phyloP scores from a whole-genome alignment of 1,140 invertebrate genomes.

The Drosophila mayri region DNA sequence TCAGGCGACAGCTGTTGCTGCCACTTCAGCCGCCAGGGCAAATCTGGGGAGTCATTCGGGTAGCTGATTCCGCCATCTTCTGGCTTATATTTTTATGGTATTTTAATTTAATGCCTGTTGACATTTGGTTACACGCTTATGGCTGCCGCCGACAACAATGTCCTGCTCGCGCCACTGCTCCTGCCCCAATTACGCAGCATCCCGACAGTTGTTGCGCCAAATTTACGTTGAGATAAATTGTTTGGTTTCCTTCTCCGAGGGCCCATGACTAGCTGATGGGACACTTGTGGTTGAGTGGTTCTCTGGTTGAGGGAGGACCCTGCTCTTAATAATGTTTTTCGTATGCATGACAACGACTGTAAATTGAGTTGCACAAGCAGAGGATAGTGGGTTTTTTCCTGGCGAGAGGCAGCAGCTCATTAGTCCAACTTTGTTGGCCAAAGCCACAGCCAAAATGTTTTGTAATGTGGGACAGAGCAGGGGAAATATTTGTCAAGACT shows the following conservation, averaged over 20 bases:
- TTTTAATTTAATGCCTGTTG: slow-evolving; percentile 76
- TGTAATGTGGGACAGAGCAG: slow-evolving; percentile 10
- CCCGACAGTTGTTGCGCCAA: slow-evolving; percentile 59
- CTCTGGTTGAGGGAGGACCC: background rate
- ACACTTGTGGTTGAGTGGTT: slow-evolving; percentile 47
- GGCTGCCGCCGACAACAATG: slow-evolving; percentile 49
- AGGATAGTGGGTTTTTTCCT: slow-evolving; percentile 6
- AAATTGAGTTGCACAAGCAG: slow-evolving; percentile 44
- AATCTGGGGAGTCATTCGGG: slow-evolving; percentile 56
- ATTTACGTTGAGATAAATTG: slow-evolving; percentile 62
- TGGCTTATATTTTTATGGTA: slow-evolving; percentile 65
- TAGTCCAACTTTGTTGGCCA: slow-evolving; percentile 38
- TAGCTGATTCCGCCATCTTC: slow-evolving; percentile 49
- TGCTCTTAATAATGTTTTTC: slow-evolving; percentile 55
- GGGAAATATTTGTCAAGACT: slow-evolving; percentile 32
- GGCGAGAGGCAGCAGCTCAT: slow-evolving; percentile 34
- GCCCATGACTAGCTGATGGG: slow-evolving; percentile 38
- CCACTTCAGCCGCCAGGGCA: slow-evolving; percentile 3
- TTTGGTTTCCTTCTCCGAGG: slow-evolving; percentile 37
- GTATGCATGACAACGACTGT: slow-evolving; percentile 61
- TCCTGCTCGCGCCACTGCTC: background rate
- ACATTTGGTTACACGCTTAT: slow-evolving; percentile 69
- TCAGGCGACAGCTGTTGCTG: slow-evolving; percentile 65
- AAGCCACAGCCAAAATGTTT: slow-evolving; percentile 36
- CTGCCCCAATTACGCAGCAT: slow-evolving; percentile 49